Conservation (phyloP, 2,888 invertebrate species). For the Diogma glabrata region DNA sequence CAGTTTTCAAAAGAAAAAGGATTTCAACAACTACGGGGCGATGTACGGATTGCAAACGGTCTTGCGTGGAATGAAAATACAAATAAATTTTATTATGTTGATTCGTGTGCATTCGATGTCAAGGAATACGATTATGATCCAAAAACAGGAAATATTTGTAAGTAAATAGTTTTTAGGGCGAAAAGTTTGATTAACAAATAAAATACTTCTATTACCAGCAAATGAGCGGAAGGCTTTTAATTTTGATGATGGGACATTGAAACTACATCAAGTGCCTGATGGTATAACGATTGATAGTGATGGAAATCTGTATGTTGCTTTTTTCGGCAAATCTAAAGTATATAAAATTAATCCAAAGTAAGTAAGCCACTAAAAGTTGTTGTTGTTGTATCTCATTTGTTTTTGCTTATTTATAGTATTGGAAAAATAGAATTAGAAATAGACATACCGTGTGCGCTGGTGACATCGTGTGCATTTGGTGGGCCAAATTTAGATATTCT, state of each 20-base stretch:
- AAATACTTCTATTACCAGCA: conserved; percentile 37
- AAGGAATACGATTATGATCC: conserved; percentile 62
- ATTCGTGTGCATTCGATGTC: conserved; percentile 54
- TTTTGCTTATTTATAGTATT: too few relatives aligned
- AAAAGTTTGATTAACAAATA: too few relatives aligned
- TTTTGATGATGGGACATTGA: conserved; percentile 36
- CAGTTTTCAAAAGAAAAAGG: conserved; percentile 25
- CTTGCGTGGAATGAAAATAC: conserved; percentile 58
- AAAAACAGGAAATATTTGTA: conserved; percentile 50
- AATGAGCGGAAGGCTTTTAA: conserved; percentile 48
- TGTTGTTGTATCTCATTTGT: not conserved
- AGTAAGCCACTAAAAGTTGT: conserved; percentile 29
- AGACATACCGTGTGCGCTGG: conserved; percentile 52
- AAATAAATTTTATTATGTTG: conserved; percentile 62
- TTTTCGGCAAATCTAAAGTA: conserved; percentile 53
- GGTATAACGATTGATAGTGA: conserved; percentile 72
- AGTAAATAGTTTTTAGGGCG: too few relatives aligned
- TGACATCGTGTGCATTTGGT: conserved; percentile 63
- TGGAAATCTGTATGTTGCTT: conserved; percentile 67
- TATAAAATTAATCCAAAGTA: conserved; percentile 33
- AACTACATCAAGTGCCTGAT: conserved; percentile 45
- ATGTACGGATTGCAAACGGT: conserved; percentile 62
- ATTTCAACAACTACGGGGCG: conserved; percentile 20
- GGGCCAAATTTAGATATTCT: conserved; percentile 52
- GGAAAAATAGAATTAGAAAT: conserved; percentile 46